These are phyloP conservation scores for Oncopeltus fasciatus DNA, from an alignment of 1,140 invertebrate species.

Conservation along the genomic window DNA sequence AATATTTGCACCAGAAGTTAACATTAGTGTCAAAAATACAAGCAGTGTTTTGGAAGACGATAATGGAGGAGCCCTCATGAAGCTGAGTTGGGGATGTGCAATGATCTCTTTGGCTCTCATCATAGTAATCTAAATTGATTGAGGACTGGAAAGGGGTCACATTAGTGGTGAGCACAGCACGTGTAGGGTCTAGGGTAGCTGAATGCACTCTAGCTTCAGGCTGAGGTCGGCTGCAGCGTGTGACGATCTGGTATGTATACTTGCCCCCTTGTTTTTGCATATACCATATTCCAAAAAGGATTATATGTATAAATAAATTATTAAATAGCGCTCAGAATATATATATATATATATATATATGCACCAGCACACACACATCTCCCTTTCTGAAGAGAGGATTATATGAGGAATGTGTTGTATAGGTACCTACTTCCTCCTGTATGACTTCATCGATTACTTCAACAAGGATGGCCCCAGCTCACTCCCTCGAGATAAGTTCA, in stretches of 20 bases:
- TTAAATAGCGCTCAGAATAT: too few species aligned
- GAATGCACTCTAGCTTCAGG: constrained; percentile 15
- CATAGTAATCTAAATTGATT: not conserved
- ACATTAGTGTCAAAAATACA: not conserved
- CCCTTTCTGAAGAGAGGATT: too few species aligned
- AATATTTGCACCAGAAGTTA: not conserved
- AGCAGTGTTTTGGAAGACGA: not conserved
- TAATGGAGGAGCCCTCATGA: not conserved
- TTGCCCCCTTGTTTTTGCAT: too few species aligned
- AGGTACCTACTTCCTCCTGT: constrained; percentile 82
- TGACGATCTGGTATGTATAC: too few species aligned
- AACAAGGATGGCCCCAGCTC: constrained; percentile 69
- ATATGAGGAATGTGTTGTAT: too few species aligned
- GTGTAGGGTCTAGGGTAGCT: constrained; percentile 10
- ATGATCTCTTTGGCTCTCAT: not conserved
- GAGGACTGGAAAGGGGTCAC: not conserved
- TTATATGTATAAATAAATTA: too few species aligned
- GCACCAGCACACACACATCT: too few species aligned
- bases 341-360: too few species aligned
- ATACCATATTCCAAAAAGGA: too few species aligned
- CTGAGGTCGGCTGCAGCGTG: too few species aligned
- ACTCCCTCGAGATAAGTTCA: constrained; percentile 64
- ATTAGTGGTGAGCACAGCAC: constrained; percentile 17
- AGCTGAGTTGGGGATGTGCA: not conserved
- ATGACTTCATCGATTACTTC: constrained; percentile 81